phyloP scores from a whole-genome alignment of 2,113 vertebrate species.

The Myotis brandtii region DNA sequence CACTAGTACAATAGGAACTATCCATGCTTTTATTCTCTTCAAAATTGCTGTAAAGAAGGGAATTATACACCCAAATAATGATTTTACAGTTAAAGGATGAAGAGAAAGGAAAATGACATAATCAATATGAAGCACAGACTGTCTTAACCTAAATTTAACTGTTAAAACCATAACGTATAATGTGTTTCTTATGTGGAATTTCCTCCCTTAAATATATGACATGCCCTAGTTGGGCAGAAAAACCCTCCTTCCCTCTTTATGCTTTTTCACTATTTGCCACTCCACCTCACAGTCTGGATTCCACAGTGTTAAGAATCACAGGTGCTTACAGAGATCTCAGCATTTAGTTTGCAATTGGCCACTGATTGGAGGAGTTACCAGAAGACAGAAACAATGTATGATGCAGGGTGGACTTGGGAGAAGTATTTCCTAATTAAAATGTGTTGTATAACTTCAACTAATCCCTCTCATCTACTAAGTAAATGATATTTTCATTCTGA shows the following conservation, averaged over 20 bases:
- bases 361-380: background rate
- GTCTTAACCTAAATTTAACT: background rate
- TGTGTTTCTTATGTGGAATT: background rate
- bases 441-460: background rate
- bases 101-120: background rate
- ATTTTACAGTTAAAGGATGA: background rate
- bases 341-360: background rate
- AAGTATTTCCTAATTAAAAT: background rate
- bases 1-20: background rate
- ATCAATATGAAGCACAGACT: background rate
- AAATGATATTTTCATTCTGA: background rate
- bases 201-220: background rate
- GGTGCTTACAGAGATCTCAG: background rate
- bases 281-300: background rate
- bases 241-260: accelerated
- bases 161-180: background rate
- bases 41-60: background rate
- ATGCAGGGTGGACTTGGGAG: background rate
- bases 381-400: background rate
- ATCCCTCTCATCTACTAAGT: background rate
- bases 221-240: background rate
- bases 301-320: background rate
- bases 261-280: background rate
- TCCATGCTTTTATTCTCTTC: background rate
- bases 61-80: background rate